Evolutionary conservation across 2,113 vertebrate species (phyloP), one percentile per base, ranked within the genome.

Genomic region (Saccopteryx bilineata): DNA sequence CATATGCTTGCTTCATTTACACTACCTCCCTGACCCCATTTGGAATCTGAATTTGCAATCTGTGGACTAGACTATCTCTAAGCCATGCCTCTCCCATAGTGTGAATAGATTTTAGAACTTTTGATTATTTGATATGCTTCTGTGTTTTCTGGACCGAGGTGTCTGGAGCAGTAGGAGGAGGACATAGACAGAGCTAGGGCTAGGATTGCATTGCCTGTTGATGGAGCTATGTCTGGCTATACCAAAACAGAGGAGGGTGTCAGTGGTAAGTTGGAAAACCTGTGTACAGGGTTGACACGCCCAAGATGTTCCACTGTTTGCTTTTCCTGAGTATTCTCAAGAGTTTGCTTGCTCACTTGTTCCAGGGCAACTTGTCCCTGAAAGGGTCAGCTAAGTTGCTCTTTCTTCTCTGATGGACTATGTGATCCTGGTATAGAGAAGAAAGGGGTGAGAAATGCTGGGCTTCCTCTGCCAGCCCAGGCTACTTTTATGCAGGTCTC

Each of bases 341-440:
- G 75, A 68, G 71, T 65, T 78, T 61, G 50, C 65, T 63, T 61
- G 84, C 87, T 92, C 84, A 46, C 46, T 92, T 66, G 65, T 93
- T 72, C 54, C 60, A 92, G 84, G 93, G 75, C 39, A 68, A 39
- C 66, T 84, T 93, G 75, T 84, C 76, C 84, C 66, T 85, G 54
- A 92, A 87, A 93, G 54, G 71, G n/a, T 93, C 65, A 60, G 63
- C 19, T 84, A 71, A 76, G 14, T 21, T 84, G 80, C 61, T 61
- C 65, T 95, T 84, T 87, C 79, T 78, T 48, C 71, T 94, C 75
- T 69, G 13, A 69, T 10, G 23, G 91, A 56, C 39, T 75, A 66
- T 84, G 56, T 89, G 46, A 84, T 11, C 66, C 66, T 94, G 80
- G 69, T 66, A 89, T 79, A 71, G 33, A 85, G 80, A 81, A 94